Evolutionary conservation across 1,140 invertebrate species (phyloP), one percentile per base, ranked within the genome.

Genomic region (Papilio xuthus): DNA sequence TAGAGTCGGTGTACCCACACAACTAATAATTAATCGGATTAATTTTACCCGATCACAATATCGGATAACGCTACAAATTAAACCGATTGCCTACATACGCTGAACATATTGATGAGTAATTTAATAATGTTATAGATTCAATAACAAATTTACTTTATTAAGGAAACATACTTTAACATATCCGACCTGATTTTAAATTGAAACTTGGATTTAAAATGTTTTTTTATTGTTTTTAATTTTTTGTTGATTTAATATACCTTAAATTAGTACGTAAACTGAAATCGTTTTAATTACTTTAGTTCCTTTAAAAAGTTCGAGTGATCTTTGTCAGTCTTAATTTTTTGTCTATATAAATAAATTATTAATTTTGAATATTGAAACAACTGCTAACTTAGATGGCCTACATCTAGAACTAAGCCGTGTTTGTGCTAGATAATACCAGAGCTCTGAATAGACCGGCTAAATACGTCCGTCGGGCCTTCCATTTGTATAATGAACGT

Each of bases 401-500:
- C 70, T 47, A 42, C 42, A 44, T 72, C 78, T 42, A 53, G 76
- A 77, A 78, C 77, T 70, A 81, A 76, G 78, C 60, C 73, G 79
- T 42, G 74, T 42, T 75, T 9, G 50, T 41, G 53, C 60, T 78
- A 78, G 77, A 70, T 60, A 75, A 67, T 20, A 63, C 47, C 47
- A 74, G 37, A 56, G 80, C 86, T 79, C 80, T 82, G 89, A 89
- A 90, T 90, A 90, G 88, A 86, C 84, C 83, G 77, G 81, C 87
- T 91, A 91, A 90, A 91, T 91, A 83, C 81, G 85, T 84, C 74
- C 76, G 85, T 85, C 82, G 82, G 88, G 83, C 85, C 88, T 90
- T 78, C 84, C 81, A 92, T 92, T 91, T 91, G 86, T 87, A 91
- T 93, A 92, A 92, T 92, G 87, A 88, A 88, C 84, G 81, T 82